A percentile compares a stretch with the other conserved stretches of the same genome.
These are phyloP conservation scores for Mimachlamys varia DNA, from an alignment of 2,888 invertebrate genomes.

Conservation along the genomic window DNA sequence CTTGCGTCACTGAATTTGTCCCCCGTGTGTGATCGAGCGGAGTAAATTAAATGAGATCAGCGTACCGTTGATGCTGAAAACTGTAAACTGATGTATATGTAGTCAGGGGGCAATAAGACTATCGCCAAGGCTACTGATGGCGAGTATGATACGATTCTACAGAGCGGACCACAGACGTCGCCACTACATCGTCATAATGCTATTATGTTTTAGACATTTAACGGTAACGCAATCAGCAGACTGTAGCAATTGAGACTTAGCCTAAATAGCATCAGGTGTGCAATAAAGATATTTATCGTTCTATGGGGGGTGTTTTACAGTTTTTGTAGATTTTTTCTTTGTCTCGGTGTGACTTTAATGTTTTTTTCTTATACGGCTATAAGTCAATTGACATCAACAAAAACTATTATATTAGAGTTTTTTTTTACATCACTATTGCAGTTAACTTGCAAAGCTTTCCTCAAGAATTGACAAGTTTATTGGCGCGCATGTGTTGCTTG, in stretches of 20 bases:
- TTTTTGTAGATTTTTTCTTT: background rate
- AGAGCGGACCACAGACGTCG: background rate
- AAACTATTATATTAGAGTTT: background rate
- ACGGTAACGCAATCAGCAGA: background rate
- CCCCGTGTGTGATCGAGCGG: background rate
- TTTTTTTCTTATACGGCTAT: background rate
- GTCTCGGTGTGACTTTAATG: background rate
- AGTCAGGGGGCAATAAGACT: background rate
- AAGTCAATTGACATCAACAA: background rate
- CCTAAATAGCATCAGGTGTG: background rate
- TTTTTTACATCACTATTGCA: too few species aligned
- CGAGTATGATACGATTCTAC: background rate
- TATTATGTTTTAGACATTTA: background rate
- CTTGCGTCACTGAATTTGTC: constrained; percentile 12
- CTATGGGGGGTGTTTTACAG: background rate
- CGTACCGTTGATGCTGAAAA: background rate
- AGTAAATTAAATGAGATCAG: background rate
- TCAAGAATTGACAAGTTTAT: too few species aligned
- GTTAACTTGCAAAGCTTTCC: too few species aligned
- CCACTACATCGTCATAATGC: background rate
- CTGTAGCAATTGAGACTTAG: background rate
- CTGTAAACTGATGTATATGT: background rate
- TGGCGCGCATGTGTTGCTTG: too few species aligned
- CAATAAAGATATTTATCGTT: background rate
- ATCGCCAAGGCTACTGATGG: background rate